Evolutionary conservation across 2,888 invertebrate species (phyloP).

Genomic region (Diloba caeruleocephala): DNA sequence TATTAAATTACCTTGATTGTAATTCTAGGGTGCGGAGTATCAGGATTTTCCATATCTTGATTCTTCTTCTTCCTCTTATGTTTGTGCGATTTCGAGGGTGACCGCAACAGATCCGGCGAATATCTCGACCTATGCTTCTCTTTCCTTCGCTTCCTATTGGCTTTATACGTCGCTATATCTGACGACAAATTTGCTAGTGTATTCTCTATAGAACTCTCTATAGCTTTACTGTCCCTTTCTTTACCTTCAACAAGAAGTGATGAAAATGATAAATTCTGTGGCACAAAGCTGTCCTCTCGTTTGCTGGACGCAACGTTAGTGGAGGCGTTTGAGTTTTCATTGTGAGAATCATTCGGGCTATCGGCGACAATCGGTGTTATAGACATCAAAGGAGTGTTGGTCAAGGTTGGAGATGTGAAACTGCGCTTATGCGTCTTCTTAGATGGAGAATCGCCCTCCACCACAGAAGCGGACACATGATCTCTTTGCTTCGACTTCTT

Average conservation of each 20-base stretch:
- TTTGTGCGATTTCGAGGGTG: conserved; percentile 93
- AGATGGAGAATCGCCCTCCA: conserved; percentile 64
- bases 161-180: conserved; percentile 88
- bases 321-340: conserved; percentile 85
- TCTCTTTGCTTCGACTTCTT: conserved; percentile 79
- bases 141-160: conserved; percentile 91
- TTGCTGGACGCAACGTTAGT: conserved; percentile 67
- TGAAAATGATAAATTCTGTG: conserved; percentile 85
- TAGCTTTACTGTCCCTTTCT: conserved; percentile 81
- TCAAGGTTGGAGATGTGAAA: conserved; percentile 84
- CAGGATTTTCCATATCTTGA: conserved; percentile 89
- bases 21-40: conserved; percentile 92
- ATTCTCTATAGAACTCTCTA: conserved; percentile 83
- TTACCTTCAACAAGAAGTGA: conserved; percentile 80
- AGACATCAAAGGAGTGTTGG: conserved; percentile 87
- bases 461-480: conserved; percentile 64
- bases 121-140: conserved; percentile 94
- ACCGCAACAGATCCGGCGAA: conserved; percentile 91
- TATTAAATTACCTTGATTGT: conserved; percentile 91
- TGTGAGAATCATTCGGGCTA: conserved; percentile 85
- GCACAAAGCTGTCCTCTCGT: conserved; percentile 66
- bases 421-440: conserved; percentile 84
- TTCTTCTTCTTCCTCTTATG: conserved; percentile 94
- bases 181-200: conserved; percentile 84
- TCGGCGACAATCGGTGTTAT: conserved; percentile 87